phyloP scores from a whole-genome alignment of 2,888 invertebrate genomes.

The Caenorhabditis virilis region DNA sequence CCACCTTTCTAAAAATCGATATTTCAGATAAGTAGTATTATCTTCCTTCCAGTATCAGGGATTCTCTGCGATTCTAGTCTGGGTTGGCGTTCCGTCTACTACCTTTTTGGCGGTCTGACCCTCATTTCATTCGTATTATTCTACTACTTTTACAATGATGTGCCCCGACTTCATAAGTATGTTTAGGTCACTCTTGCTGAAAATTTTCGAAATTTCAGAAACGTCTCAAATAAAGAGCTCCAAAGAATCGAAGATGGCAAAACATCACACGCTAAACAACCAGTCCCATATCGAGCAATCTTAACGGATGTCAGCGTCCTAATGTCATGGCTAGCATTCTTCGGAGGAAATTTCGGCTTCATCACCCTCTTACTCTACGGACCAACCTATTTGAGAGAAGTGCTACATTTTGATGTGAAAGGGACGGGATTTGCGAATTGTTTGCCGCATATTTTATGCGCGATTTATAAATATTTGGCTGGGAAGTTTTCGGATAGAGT shows the following conservation, averaged over 20 bases:
- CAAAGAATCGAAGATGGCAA: conserved; percentile 7
- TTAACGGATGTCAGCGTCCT: conserved; percentile 9
- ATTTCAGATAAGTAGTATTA: conserved; percentile 28
- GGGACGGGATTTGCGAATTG: conserved; percentile 44
- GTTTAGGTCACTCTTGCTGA: background rate
- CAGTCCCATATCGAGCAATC: conserved; percentile 24
- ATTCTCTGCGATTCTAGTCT: conserved; percentile 27
- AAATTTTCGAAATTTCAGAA: background rate
- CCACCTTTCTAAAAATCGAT: background rate
- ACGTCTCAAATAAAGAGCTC: conserved; percentile 6
- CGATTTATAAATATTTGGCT: conserved; percentile 30
- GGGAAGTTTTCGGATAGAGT: conserved; percentile 40
- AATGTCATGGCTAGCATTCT: conserved; percentile 11
- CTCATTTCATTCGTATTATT: conserved; percentile 17
- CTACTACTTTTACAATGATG: conserved; percentile 30
- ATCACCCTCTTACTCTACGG: conserved; percentile 46
- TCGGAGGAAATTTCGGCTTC: conserved; percentile 53
- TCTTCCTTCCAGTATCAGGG: conserved; percentile 45
- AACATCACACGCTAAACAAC: background rate
- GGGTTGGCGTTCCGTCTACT: conserved; percentile 41
- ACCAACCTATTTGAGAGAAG: conserved; percentile 47
- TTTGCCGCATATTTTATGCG: conserved; percentile 38
- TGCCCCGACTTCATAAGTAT: conserved; percentile 16
- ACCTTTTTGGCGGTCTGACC: conserved; percentile 29
- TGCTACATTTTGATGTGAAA: conserved; percentile 35